Evolutionary conservation across 2,888 invertebrate species (phyloP), one percentile per base, ranked within the genome.

Genomic region (Adelphocoris suturalis): DNA sequence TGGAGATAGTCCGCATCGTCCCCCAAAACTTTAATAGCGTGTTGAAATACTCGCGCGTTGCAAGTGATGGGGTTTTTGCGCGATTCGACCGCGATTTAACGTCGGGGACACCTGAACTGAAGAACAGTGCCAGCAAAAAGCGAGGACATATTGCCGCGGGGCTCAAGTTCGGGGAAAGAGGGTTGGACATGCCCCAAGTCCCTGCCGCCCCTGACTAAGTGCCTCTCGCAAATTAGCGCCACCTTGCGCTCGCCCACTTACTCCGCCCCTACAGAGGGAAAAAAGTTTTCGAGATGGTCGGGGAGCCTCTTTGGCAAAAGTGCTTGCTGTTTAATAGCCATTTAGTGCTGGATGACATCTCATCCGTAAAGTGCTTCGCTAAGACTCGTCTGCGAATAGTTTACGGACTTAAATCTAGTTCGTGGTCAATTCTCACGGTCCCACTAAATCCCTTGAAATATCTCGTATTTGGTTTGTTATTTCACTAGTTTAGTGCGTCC

Each of bases 121-220:
- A 68, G 85, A 57, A 75, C 68, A 61, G 68, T 75, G 23, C 86
- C 75, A 47, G 86, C 75, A 68, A 86, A 86, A 86, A 86, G 27
- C 37, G 68, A n/a, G 75, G 75, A 86, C 86, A 86, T 86, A 86
- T 86, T 86, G 86, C 86, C 82, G 52, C 48, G 19, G 16, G 27
- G 19, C 27, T 19, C 37, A n/a, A 82, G 52, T 48, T 82, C 27
- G 52, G 82, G 52, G 82, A 52, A 82, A 52, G 27, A 82, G 85
- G 88, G 78, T 88, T 88, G 88, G 88, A 88, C 88, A 88, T 78
- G 88, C 88, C 76, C 88, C 88, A 88, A 78, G 80, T 88, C 88
- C 61, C 86, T 86, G 86, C 48, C 86, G 47, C 28, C 86, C 16
- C 88, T 88, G 88, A 88, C 88, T 61, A 88, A 88, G 88, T 88